A percentile compares a stretch with the other conserved stretches of the same genome.
phyloP scores from a whole-genome alignment of 2,888 invertebrate genomes.

The Elmis aenea region DNA sequence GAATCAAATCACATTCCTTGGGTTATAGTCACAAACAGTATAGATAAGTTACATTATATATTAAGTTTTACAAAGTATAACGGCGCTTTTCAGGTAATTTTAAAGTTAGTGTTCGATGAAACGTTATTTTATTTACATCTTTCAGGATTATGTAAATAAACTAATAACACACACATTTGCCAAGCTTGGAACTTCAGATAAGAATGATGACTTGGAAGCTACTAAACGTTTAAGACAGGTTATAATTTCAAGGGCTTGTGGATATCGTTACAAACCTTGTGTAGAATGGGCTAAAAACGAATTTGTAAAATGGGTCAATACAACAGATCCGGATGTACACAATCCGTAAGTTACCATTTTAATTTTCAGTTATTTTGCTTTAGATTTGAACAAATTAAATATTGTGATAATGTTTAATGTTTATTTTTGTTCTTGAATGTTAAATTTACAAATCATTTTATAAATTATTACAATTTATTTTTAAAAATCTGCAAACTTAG shows the following conservation, averaged over 20 bases:
- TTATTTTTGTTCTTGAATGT: constrained; percentile 1
- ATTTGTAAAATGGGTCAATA: constrained; percentile 43
- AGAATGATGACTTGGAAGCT: constrained; percentile 50
- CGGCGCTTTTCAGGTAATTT: constrained; percentile 40
- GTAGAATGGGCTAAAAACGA: constrained; percentile 49
- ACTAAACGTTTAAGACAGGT: constrained; percentile 55
- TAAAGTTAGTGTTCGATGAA: constrained; percentile 1
- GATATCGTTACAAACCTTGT: constrained; percentile 53
- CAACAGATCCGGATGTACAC: constrained; percentile 34
- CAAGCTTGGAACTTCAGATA: constrained; percentile 51
- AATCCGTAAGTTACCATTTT: constrained; percentile 36
- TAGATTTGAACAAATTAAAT: too few species aligned
- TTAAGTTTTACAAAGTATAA: constrained; percentile 51
- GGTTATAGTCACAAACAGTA: constrained; percentile 56
- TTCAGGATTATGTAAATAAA: constrained; percentile 49
- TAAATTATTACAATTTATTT: too few species aligned
- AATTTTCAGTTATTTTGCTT: too few species aligned
- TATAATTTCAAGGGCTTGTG: constrained; percentile 57
- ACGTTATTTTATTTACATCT: constrained; percentile 8
- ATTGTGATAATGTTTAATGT: too few species aligned
- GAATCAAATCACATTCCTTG: constrained; percentile 65
- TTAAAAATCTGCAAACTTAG: too few species aligned
- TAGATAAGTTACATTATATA: constrained; percentile 51
- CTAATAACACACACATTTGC: constrained; percentile 47
- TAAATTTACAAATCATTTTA: not conserved